Conservation (phyloP, 2,888 invertebrate species). For the Morpho achilles region DNA sequence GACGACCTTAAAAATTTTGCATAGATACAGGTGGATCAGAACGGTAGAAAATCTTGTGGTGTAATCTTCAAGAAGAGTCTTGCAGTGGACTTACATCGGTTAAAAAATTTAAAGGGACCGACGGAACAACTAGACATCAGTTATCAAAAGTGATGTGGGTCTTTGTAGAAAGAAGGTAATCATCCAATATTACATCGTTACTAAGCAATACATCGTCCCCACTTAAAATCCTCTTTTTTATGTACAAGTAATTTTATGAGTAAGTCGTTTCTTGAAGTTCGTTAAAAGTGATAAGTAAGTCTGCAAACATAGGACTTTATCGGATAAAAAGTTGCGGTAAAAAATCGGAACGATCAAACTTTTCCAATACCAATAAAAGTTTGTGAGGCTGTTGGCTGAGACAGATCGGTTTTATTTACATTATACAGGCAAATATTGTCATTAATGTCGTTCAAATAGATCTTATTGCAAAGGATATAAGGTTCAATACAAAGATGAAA, state of each 20-base stretch:
- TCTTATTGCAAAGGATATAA: neutral
- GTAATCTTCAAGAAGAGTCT: too few species aligned
- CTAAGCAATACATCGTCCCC: neutral
- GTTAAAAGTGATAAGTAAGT: conserved; percentile 16
- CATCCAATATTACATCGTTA: too few species aligned
- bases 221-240: too few species aligned
- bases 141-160: too few species aligned
- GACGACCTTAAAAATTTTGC: too few species aligned
- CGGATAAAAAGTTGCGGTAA: conserved; percentile 26
- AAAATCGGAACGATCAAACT: conserved; percentile 35
- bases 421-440: conserved; percentile 8
- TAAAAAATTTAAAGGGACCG: too few species aligned
- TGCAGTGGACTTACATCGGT: too few species aligned
- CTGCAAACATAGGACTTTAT: conserved; percentile 22
- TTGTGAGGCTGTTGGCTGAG: conserved; percentile 17
- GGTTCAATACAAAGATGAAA: neutral
- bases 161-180: too few species aligned
- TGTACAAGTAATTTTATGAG: too few species aligned
- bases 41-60: too few species aligned
- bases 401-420: conserved; percentile 20
- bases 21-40: too few species aligned
- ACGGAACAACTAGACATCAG: too few species aligned
- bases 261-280: conserved; percentile 1
- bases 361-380: conserved; percentile 41
- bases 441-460: neutral